Evolutionary conservation across 2,888 invertebrate genomes (phyloP).

Genomic region (Hypomecis punctinalis): DNA sequence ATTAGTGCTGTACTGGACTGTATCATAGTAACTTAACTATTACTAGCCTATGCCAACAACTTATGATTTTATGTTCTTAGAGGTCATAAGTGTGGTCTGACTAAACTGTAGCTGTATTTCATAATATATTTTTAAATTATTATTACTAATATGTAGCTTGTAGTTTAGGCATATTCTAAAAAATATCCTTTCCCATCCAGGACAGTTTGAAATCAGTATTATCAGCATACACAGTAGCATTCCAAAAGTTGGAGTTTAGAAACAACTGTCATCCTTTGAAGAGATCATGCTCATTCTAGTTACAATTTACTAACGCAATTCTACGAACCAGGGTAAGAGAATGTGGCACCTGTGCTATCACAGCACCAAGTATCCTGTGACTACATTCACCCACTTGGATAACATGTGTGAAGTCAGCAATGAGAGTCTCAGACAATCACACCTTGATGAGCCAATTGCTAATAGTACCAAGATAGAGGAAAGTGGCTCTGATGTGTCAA

Average conservation of each 20-base stretch:
- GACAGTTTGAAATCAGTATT: conserved; percentile 60
- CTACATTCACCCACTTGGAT: conserved; percentile 72
- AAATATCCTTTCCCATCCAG: conserved; percentile 58
- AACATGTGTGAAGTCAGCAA: conserved; percentile 61
- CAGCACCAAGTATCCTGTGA: conserved; percentile 70
- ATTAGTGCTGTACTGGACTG: conserved; percentile 32
- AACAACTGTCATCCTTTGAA: conserved; percentile 62
- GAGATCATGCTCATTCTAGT: conserved; percentile 57
- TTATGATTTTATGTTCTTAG: neutral
- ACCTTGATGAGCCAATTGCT: conserved; percentile 56
- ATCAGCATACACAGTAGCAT: conserved; percentile 63
- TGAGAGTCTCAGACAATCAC: conserved; percentile 41
- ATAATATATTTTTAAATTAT: conserved; percentile 3
- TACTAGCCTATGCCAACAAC: neutral
- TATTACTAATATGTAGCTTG: conserved; percentile 35
- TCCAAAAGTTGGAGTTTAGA: conserved; percentile 73
- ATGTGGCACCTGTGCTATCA: conserved; percentile 79
- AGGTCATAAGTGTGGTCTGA: conserved; percentile 3
- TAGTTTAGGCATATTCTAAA: conserved; percentile 26
- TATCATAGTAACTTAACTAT: conserved; percentile 6
- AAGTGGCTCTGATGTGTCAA: conserved; percentile 43
- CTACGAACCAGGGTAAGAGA: conserved; percentile 70
- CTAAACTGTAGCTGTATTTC: neutral
- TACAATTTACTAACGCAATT: conserved; percentile 50
- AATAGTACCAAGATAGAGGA: conserved; percentile 58